These are phyloP conservation scores for Ammodytes dubius DNA, from an alignment of 2,113 vertebrate species.

Conservation along the genomic window DNA sequence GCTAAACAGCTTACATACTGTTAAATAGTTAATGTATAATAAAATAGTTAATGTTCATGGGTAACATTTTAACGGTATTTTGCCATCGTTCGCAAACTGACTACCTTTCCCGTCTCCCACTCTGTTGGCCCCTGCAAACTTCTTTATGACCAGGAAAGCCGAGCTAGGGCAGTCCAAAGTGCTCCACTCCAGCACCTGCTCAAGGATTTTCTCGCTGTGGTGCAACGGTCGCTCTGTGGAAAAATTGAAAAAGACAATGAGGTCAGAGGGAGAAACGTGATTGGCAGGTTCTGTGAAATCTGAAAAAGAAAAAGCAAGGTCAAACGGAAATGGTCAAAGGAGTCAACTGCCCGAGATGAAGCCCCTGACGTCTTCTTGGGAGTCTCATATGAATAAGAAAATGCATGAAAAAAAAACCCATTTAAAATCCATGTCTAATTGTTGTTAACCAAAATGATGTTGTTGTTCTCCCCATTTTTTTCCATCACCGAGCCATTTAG, in stretches of 20 bases:
- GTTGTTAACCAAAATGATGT: slow-evolving; percentile 54
- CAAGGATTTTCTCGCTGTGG: slow-evolving; percentile 93
- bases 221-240: slow-evolving; percentile 93
- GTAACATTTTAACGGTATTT: neutral
- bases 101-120: slow-evolving; percentile 82
- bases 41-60: neutral
- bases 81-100: neutral
- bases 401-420: slow-evolving; percentile 43
- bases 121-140: slow-evolving; percentile 81
- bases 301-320: neutral
- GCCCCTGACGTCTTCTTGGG: neutral
- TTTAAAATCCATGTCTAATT: slow-evolving; percentile 57
- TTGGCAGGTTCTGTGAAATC: neutral
- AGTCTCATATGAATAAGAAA: slow-evolving; percentile 27
- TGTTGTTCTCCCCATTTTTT: slow-evolving; percentile 71
- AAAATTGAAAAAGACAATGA: neutral
- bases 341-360: neutral
- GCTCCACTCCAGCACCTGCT: slow-evolving; percentile 95
- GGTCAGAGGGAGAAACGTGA: neutral
- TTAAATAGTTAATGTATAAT: neutral
- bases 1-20: neutral
- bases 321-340: neutral
- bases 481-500: slow-evolving; percentile 78
- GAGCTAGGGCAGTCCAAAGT: slow-evolving; percentile 89
- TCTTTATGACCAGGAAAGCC: slow-evolving; percentile 93